Conservation (phyloP, 1,140 invertebrate species). For the Planococcus citri region DNA sequence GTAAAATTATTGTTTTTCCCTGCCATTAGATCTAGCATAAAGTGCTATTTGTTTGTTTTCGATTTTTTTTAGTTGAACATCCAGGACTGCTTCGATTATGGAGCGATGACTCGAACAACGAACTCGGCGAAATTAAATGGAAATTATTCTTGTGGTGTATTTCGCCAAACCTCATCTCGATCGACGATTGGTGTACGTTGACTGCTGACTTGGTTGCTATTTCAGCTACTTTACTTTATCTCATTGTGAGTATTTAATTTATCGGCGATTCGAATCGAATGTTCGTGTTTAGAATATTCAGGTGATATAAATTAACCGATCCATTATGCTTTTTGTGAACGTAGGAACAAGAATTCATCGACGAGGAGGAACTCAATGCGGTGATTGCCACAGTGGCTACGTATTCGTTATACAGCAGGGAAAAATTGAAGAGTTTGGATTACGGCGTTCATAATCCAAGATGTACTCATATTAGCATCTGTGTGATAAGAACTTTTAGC, state of each 20-base stretch:
- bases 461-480: not conserved
- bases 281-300: too few species aligned
- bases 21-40: too few species aligned
- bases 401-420: not conserved
- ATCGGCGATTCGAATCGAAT: too few species aligned
- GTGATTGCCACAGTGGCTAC: not conserved
- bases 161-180: not conserved
- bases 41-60: too few species aligned
- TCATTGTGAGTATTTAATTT: not conserved
- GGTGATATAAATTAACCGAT: too few species aligned
- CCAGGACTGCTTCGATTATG: slow-evolving; percentile 6
- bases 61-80: slow-evolving; percentile 3
- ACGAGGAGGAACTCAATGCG: not conserved
- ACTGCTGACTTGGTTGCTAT: not conserved
- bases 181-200: not conserved
- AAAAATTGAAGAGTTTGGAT: not conserved
- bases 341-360: not conserved
- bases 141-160: not conserved
- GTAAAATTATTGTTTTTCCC: slow-evolving; percentile 6
- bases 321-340: not conserved
- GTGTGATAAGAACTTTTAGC: not conserved
- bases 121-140: not conserved
- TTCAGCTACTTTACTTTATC: not conserved
- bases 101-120: not conserved
- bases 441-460: not conserved